Evolutionary conservation across 1,140 invertebrate genomes (phyloP), one percentile per base, ranked within the genome.

Genomic region (Pseudomyrmex cubaensis): DNA sequence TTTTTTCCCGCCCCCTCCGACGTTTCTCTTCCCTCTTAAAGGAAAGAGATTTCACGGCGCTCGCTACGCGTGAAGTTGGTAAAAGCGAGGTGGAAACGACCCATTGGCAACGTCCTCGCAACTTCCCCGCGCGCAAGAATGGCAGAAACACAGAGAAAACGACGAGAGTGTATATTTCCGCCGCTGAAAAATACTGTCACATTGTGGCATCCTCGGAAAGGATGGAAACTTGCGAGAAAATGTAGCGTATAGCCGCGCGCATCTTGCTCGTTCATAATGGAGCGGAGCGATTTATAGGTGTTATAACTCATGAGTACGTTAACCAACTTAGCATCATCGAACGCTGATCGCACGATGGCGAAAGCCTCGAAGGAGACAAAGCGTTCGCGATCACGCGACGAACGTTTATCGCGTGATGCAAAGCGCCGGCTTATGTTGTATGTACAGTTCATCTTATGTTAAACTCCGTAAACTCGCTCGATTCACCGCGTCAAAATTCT

Each of bases 261-360:
- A 64, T 77, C 73, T 67, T 46, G 75, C 52, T 77, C 35, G 15
- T 15, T 25, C 62, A 52, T 50, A 78, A 83, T 78, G 74, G 50
- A 50, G 54, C 22, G 44, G 54, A 61, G 50, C 70, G 80, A 87
- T 87, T 85, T 82, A 85, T 78, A 73, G 59, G 50, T 52, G 50
- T n/a, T 61, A 67, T 83, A 80, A 88, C 87, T 87, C 85, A 87
- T 57, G 72, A 67, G 87, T 82, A 85, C 82, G 75, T 25, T 76
- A 83, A 76, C 82, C 61, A 83, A 83, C 62, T 77, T 83, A 83
- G 35, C 66, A 66, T 80, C 76, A 72, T 80, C 76, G 50, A 77
- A 12, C 63, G 61, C 63, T 22, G 50, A 67, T 77, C 63, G 62
- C 25, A 22, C 48, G 48, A 76, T 25, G 48, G 62, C 22, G 25